Evolutionary conservation across 2,797 vertebrate species (phyloP).

Genomic region (Adrianichthys oophorus): DNA sequence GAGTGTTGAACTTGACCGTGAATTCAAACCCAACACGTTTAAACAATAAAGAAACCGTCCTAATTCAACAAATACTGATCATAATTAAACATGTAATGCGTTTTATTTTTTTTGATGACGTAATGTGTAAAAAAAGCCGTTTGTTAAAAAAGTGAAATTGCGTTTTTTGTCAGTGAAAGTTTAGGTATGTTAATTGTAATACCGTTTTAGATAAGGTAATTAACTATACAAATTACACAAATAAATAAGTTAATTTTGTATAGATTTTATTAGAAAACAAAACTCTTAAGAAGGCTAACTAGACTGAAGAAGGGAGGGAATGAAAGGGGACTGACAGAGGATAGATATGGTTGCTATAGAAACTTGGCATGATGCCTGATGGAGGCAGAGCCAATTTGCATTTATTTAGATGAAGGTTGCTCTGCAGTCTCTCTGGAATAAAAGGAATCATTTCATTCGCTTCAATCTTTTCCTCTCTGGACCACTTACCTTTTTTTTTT

Average conservation of each 20-base stretch:
- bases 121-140: neutral
- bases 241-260: slow-evolving; percentile 7
- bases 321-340: slow-evolving; percentile 54
- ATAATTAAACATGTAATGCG: neutral
- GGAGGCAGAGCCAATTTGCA: slow-evolving; percentile 67
- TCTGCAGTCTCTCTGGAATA: slow-evolving; percentile 25
- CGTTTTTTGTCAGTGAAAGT: neutral
- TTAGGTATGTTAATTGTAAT: too few species aligned
- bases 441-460: slow-evolving; percentile 23
- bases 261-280: slow-evolving; percentile 29
- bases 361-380: slow-evolving; percentile 74
- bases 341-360: slow-evolving; percentile 78
- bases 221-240: too few species aligned
- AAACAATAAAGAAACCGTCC: neutral
- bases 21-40: slow-evolving; percentile 38
- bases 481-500: neutral
- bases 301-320: slow-evolving; percentile 59
- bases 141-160: neutral
- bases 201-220: too few species aligned
- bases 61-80: rapidly evolving
- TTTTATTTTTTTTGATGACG: neutral
- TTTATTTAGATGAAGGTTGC: slow-evolving; percentile 71
- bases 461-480: neutral
- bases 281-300: slow-evolving; percentile 54
- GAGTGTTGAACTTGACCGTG: slow-evolving; percentile 66